Evolutionary conservation across 2,797 vertebrate species (phyloP), one percentile per base, ranked within the genome.

Genomic region (Octomys mimax): DNA sequence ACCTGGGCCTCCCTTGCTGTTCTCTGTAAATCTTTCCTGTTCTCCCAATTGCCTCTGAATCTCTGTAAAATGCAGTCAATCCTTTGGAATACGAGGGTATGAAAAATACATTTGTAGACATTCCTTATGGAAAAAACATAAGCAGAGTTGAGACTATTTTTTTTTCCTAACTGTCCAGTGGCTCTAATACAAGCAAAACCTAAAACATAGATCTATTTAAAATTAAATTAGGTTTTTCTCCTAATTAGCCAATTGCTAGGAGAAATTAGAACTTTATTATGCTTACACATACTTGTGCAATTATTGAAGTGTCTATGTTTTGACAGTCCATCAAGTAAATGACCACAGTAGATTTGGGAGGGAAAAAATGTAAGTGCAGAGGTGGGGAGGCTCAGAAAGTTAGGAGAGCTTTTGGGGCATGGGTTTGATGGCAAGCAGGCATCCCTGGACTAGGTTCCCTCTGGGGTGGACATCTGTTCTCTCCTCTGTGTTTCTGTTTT

Each of bases 221-320:
- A n/a, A 89, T 70, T 95, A 91, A 82, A 92, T 46, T 71, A 52
- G 13, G 39, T 79, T 39, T 92, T 77, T 80, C 70, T 91, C 83
- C 61, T 94, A 78, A 92, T 95, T 90, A 62, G 6, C 61, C 66
- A 85, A 8, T n/a, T 79, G 39, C 22, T 64, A 62, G 49, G 73
- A 92, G 46, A 87, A 54, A 78, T 0, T 84, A 18, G 13, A 80
- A 77, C 80, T n/a, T 75, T 12, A 46, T 68, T 71, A 21, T 42
- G 11, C 5, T 79, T 80, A 24, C 19, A 26, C 26, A 68, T 31
- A 93, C 4, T 33, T 61, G 22, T 49, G 2, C 13, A 84, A 33
- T 57, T 49, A 54, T 21, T n/a, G 16, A 87, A 59, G 31, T 49
- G 85, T 61, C 36, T 49, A 18, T 42, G n/a, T 59, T n/a, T n/a